Conservation (phyloP, 2,113 vertebrate genomes). For the Polypterus bichir region DNA sequence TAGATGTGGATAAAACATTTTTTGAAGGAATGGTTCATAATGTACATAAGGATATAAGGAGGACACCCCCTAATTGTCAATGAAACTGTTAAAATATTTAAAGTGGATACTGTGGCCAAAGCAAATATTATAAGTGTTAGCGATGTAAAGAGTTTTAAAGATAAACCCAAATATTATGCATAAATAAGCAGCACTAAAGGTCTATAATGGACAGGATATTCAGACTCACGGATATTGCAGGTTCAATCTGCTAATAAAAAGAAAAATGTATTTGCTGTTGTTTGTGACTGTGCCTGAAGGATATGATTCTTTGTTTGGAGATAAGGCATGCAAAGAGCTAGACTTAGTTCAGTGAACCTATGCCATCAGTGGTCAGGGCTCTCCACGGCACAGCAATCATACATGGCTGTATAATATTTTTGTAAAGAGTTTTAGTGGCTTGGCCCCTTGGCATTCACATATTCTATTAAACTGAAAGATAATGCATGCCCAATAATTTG, state of each 20-base stretch:
- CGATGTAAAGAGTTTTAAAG: not conserved
- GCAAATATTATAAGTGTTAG: too few species aligned
- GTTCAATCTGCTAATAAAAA: not conserved
- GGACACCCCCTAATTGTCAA: not conserved
- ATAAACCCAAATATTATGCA: not conserved
- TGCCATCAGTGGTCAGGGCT: too few species aligned
- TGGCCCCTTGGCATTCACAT: too few species aligned
- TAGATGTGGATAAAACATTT: not conserved
- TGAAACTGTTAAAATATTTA: not conserved
- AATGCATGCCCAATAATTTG: not conserved
- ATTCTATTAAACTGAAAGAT: not conserved
- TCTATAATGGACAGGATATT: not conserved
- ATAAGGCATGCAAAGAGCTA: too few species aligned
- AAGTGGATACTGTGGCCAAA: not conserved
- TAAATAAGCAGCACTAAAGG: not conserved
- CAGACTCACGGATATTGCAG: not conserved
- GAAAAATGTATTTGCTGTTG: too few species aligned
- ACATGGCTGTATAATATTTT: too few species aligned
- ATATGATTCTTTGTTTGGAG: too few species aligned
- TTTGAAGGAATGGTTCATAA: not conserved
- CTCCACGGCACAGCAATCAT: too few species aligned
- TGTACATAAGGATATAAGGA: not conserved
- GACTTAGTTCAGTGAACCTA: too few species aligned
- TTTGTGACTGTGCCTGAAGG: too few species aligned
- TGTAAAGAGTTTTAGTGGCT: too few species aligned